Evolutionary conservation across 2,113 vertebrate species (phyloP).

Genomic region (Brevimyrus niger): DNA sequence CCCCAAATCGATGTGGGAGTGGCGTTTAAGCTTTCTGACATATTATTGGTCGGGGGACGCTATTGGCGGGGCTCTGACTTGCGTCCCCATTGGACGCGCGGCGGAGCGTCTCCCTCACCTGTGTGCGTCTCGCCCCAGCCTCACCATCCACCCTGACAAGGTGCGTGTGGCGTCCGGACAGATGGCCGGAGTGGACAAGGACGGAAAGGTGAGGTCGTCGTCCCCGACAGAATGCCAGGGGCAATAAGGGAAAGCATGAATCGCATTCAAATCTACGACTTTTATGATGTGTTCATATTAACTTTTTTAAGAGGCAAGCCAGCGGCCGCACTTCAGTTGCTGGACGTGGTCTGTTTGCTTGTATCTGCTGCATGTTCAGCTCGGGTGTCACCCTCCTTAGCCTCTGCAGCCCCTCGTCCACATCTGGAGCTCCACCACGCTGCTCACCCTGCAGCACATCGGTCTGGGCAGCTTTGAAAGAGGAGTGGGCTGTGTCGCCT

Average conservation of each 20-base stretch:
- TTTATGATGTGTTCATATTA: neutral
- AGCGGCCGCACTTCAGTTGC: neutral
- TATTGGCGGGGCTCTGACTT: neutral
- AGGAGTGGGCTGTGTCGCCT: slow-evolving; percentile 75
- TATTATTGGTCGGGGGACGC: neutral
- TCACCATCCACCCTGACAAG: slow-evolving; percentile 77
- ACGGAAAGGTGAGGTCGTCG: slow-evolving; percentile 70
- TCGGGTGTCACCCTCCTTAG: slow-evolving; percentile 38
- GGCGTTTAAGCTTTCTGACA: neutral
- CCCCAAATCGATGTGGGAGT: neutral
- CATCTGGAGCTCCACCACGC: slow-evolving; percentile 75
- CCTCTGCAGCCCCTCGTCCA: slow-evolving; percentile 73
- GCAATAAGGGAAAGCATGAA: neutral
- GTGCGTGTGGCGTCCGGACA: slow-evolving; percentile 80
- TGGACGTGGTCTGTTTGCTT: neutral
- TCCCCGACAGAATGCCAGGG: too few relatives aligned
- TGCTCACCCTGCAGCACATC: slow-evolving; percentile 75
- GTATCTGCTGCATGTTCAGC: neutral
- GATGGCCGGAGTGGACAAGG: slow-evolving; percentile 77
- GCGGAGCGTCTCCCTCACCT: neutral
- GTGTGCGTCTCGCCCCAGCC: slow-evolving; percentile 48
- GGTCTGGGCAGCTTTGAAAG: slow-evolving; percentile 77
- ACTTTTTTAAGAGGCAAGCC: neutral
- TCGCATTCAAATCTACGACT: neutral
- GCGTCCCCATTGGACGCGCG: neutral